A percentile compares a stretch with the other conserved stretches of the same genome.
These are phyloP conservation scores for Cephus sareptanus DNA, from an alignment of 2,888 invertebrate genomes.

Conservation along the genomic window DNA sequence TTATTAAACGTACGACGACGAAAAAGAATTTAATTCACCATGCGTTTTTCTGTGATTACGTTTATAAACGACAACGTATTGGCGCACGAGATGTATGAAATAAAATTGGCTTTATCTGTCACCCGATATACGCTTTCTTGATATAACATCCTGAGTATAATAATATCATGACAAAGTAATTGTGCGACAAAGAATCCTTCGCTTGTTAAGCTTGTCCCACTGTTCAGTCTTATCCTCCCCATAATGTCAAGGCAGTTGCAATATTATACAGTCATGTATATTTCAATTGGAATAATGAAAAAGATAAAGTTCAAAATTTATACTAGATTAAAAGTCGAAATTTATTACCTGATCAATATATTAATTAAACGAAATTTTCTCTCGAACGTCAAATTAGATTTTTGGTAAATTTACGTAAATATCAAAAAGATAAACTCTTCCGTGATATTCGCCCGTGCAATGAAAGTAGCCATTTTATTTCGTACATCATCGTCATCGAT, in stretches of 20 bases:
- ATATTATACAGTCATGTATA: slow-evolving; percentile 27
- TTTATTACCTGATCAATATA: background rate
- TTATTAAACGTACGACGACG: background rate
- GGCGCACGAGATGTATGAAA: background rate
- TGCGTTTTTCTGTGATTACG: background rate
- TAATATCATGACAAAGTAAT: no score
- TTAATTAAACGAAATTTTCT: background rate
- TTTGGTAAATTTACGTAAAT: background rate
- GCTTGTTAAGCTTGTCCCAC: background rate
- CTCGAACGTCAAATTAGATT: background rate
- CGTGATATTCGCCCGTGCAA: background rate
- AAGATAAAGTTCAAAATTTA: slow-evolving; percentile 1
- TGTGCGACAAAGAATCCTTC: background rate
- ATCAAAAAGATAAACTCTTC: background rate
- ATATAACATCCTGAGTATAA: no score
- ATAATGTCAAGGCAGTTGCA: slow-evolving; percentile 1
- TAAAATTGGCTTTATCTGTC: background rate
- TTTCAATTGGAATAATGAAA: slow-evolving; percentile 18
- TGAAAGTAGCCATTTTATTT: background rate
- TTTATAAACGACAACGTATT: background rate
- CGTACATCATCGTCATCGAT: background rate
- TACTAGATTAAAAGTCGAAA: no score
- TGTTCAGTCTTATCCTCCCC: background rate
- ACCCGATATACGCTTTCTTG: background rate
- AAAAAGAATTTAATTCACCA: background rate